Base-by-base conservation (phyloP, 2,113 vertebrate genomes). In the Caloenas nicobarica region DNA sequence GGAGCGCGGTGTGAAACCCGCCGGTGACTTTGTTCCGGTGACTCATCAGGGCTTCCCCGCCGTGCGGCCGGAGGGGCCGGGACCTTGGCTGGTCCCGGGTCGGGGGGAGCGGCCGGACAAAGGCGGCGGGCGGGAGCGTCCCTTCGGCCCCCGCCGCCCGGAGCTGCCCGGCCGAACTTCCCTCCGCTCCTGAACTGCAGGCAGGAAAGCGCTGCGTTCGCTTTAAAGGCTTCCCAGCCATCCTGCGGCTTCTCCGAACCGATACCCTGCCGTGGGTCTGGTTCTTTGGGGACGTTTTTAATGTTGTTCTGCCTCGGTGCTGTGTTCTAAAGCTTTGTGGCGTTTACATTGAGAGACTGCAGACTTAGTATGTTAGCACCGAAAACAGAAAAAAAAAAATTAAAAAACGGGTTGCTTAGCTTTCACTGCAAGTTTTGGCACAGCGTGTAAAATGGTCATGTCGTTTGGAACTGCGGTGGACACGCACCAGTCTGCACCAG, bases 401-500 rank as follows among this genome's bases (percentile, higher is more conserved):
- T 10, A 16, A 11, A 2, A 6, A 2, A 2, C 8, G 15, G 51
- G 3, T 34, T 34, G 48, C 26, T 74, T 13, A 10, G 44, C 40
- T 76, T 77, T n/a, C 42, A 0, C 36, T 12, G 3, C 57, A 13
- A 26, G 24, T 69, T 60, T 34, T 46, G 62, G 19, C 69, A 4
- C 16, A 2, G 31, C 10, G 2, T 15, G 44, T 44, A 44, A 53
- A 22, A 28, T 1, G 54, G 28, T 60, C 34, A 29, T 36, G 70
- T 42, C 23, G 18, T 31, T 22, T 34, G 62, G 51, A 64, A 10
- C 38, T 10, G 0, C 2, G 5, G n/a, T 7, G 18, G n/a, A 9
- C 16, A 1, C 0, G 0, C 7, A 28, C 21, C 68, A 19, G 9
- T 4, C 11, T 4, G 0, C 7, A 28, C 21, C 68, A 19, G 9